phyloP scores from a whole-genome alignment of 2,797 vertebrate species.

The Emydoidea blandingii region DNA sequence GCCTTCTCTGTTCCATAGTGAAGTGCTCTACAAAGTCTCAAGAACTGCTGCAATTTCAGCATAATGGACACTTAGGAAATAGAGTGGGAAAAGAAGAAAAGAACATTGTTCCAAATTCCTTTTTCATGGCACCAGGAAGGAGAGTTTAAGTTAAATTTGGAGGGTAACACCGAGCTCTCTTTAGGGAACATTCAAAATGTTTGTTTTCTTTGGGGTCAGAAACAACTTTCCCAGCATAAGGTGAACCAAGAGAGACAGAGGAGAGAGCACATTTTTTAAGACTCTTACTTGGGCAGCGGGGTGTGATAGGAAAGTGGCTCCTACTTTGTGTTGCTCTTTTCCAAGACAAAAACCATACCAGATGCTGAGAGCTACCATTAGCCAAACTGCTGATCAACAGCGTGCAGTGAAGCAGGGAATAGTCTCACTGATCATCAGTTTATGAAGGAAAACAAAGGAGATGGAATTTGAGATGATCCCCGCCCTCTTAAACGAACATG shows the following conservation, averaged over 20 bases:
- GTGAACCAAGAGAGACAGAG: neutral
- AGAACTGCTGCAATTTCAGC: slow-evolving; percentile 14
- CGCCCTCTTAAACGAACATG: neutral
- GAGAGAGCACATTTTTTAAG: neutral
- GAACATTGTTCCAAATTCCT: neutral
- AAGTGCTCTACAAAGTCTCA: slow-evolving; percentile 13
- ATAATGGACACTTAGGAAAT: slow-evolving; percentile 4
- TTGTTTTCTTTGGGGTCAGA: neutral
- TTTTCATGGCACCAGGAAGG: neutral
- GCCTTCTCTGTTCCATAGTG: neutral
- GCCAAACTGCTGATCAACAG: neutral
- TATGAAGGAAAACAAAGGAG: neutral
- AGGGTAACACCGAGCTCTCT: neutral
- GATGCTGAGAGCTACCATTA: neutral
- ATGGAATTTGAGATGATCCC: neutral
- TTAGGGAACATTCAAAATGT: neutral
- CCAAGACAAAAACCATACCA: neutral
- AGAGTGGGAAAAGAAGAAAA: slow-evolving; percentile 18
- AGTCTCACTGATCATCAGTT: neutral
- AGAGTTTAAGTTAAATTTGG: neutral
- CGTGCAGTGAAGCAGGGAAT: neutral
- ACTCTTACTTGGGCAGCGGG: neutral
- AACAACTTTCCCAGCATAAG: neutral
- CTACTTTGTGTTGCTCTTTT: neutral
- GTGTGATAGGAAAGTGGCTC: neutral